These are phyloP conservation scores for Thunnus thynnus DNA, from an alignment of 2,113 vertebrate genomes.

Conservation along the genomic window DNA sequence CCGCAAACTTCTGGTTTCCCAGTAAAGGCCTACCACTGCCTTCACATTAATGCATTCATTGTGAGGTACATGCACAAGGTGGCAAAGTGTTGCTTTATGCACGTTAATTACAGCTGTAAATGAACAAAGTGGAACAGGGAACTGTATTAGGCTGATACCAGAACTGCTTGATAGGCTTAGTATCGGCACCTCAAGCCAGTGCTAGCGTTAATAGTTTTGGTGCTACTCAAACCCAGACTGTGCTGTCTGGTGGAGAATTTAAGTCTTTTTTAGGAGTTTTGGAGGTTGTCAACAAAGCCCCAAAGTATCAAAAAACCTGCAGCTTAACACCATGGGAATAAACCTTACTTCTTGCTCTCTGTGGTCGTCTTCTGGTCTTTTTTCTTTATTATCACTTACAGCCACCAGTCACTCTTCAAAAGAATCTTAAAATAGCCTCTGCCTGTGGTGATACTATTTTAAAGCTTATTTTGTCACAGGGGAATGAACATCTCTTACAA, in stretches of 20 bases:
- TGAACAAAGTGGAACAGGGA: too few relatives aligned
- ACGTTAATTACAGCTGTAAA: too few relatives aligned
- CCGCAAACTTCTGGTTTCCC: too few relatives aligned
- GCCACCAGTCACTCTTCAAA: constrained; percentile 65
- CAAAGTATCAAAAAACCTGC: not conserved
- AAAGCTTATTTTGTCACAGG: constrained; percentile 44
- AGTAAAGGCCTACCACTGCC: too few relatives aligned
- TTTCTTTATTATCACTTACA: constrained; percentile 47
- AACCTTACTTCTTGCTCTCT: constrained; percentile 34
- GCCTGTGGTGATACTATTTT: constrained; percentile 64
- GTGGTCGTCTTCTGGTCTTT: constrained; percentile 41
- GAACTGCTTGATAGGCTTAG: too few relatives aligned
- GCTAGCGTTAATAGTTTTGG: too few relatives aligned
- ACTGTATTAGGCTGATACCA: too few relatives aligned
- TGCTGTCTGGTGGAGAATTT: not conserved
- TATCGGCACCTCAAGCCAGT: too few relatives aligned
- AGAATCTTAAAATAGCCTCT: constrained; percentile 35
- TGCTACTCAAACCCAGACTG: too few relatives aligned
- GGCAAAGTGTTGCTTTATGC: not conserved
- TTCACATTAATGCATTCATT: not conserved
- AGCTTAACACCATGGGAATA: constrained; percentile 32
- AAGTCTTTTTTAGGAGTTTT: constrained; percentile 26
- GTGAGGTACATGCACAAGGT: not conserved
- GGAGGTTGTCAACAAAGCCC: constrained; percentile 10
- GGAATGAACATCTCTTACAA: constrained; percentile 46